Percentiles rank a stretch among this genome's conserved stretches.
Conservation (phyloP, 2,797 vertebrate species). For the Mus caroli region DNA sequence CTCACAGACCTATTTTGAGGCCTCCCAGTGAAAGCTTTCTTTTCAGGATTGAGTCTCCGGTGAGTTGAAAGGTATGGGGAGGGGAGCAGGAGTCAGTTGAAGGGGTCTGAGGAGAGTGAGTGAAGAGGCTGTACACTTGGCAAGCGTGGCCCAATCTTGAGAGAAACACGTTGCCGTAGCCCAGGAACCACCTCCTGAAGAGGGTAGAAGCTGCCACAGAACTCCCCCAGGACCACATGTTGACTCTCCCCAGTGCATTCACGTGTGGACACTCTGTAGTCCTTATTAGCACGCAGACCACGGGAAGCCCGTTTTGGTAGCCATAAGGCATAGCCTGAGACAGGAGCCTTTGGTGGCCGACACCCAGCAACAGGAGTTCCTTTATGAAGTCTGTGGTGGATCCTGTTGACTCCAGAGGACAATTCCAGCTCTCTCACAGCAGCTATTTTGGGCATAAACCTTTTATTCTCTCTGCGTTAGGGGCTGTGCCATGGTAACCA, state of each 20-base stretch:
- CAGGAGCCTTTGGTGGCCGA: not conserved
- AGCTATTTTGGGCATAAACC: constrained; percentile 72
- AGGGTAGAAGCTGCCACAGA: not conserved
- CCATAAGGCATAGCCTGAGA: too few species aligned
- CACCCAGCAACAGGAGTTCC: not conserved
- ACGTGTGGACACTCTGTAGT: not conserved
- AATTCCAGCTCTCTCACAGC: constrained; percentile 34
- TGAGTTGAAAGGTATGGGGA: not conserved
- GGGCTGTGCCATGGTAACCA: constrained; percentile 75
- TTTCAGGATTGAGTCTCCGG: not conserved
- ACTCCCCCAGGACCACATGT: not conserved
- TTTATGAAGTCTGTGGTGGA: not conserved
- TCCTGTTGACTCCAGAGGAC: constrained; percentile 57
- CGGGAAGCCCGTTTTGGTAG: not conserved
- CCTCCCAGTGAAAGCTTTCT: not conserved
- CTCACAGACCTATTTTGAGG: not conserved
- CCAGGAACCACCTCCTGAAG: not conserved
- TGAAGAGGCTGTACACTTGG: not conserved
- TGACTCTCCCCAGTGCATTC: not conserved
- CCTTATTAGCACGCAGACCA: fast-evolving
- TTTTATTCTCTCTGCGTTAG: not conserved
- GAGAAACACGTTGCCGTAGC: not conserved
- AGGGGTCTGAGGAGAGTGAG: not conserved
- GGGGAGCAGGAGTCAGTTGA: not conserved
- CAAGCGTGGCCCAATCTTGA: not conserved